These are phyloP conservation scores for Lacanobia oleracea DNA, from an alignment of 2,888 invertebrate species.

Conservation along the genomic window DNA sequence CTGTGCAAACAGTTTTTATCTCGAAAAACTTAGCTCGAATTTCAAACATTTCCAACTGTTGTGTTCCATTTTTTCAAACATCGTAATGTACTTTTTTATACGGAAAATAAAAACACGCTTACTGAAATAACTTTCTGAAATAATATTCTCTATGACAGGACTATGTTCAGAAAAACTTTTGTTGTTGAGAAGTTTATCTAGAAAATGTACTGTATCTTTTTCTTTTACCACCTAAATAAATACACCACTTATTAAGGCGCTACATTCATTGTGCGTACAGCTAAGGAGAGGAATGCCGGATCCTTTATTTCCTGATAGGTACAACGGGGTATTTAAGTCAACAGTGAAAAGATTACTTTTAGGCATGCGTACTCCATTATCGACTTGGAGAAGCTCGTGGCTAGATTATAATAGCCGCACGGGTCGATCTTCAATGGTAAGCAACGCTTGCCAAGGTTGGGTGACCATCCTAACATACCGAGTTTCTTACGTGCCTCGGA, in stretches of 20 bases:
- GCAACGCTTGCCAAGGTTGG: too few species aligned
- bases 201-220: not conserved
- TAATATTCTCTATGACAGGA: constrained; percentile 12
- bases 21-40: constrained; percentile 38
- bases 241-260: not conserved
- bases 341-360: too few species aligned
- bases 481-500: too few species aligned
- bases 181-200: not conserved
- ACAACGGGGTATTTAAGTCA: too few species aligned
- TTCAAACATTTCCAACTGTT: constrained; percentile 50
- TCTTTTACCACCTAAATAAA: not conserved
- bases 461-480: too few species aligned
- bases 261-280: too few species aligned
- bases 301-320: too few species aligned
- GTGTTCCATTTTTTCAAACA: constrained; percentile 4
- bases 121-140: constrained; percentile 22
- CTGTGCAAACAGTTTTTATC: constrained; percentile 53
- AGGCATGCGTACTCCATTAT: too few species aligned
- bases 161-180: not conserved
- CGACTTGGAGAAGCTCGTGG: too few species aligned
- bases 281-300: too few species aligned
- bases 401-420: too few species aligned
- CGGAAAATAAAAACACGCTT: constrained; percentile 3
- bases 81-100: constrained; percentile 24
- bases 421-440: too few species aligned